phyloP scores from a whole-genome alignment of 2,888 invertebrate species.

The Drosophila formosana region DNA sequence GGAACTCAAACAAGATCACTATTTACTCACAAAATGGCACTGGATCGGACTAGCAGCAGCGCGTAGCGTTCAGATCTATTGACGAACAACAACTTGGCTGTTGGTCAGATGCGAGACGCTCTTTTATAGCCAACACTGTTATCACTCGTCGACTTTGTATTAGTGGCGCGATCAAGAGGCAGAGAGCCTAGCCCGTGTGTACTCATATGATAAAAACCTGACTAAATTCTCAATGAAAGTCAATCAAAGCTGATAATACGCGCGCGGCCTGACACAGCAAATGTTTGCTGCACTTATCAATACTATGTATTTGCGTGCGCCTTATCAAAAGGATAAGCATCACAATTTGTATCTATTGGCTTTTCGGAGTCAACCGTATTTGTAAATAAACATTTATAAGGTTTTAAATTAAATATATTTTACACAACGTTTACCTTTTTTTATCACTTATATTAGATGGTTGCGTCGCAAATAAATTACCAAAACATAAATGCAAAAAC shows the following conservation, averaged over 20 bases:
- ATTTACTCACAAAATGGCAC: constrained; percentile 44
- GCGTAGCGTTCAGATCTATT: constrained; percentile 36
- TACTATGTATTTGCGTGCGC: background rate
- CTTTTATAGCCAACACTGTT: constrained; percentile 50
- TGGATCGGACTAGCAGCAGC: constrained; percentile 38
- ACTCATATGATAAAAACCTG: constrained; percentile 24
- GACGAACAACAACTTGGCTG: constrained; percentile 41
- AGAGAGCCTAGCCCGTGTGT: constrained; percentile 3
- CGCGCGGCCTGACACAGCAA: constrained; percentile 10
- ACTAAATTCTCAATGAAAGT: constrained; percentile 28
- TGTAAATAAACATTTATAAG: constrained; percentile 3
- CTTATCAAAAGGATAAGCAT: constrained; percentile 12
- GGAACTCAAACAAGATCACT: constrained; percentile 17
- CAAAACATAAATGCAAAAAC: constrained; percentile 36
- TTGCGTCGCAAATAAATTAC: constrained; percentile 36
- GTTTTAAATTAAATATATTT: background rate
- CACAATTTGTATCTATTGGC: constrained; percentile 8
- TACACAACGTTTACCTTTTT: constrained; percentile 1
- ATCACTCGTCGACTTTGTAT: constrained; percentile 38
- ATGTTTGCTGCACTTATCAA: background rate
- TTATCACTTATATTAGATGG: constrained; percentile 4
- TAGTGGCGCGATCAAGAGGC: constrained; percentile 37
- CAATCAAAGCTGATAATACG: constrained; percentile 6
- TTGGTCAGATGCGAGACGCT: constrained; percentile 30
- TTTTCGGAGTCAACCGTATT: constrained; percentile 1